A percentile compares a stretch with the other conserved stretches of the same genome.
Conservation (phyloP, 2,113 vertebrate species). For the Tenebrosternarchus preto region DNA sequence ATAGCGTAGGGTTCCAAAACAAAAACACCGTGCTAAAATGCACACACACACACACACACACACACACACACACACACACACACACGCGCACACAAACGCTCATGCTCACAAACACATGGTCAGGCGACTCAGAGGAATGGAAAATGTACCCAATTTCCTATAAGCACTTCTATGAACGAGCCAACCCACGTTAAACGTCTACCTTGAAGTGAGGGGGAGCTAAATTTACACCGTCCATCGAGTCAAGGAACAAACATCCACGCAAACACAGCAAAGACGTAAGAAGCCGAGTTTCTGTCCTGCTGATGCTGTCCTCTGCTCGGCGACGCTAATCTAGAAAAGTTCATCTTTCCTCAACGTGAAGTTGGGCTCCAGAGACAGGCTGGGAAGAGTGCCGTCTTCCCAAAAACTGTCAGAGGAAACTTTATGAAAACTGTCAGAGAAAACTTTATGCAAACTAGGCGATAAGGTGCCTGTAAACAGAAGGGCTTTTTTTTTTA, state of each 20-base stretch:
- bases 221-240: conserved; percentile 65
- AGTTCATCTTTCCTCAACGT: no score
- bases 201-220: conserved; percentile 62
- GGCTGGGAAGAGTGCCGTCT: not conserved
- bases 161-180: conserved; percentile 77
- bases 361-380: not conserved
- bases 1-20: conserved; percentile 68
- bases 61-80: conserved; percentile 51
- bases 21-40: conserved; percentile 64
- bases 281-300: not conserved
- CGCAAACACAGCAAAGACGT: conserved; percentile 23
- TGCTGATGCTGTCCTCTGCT: not conserved
- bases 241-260: conserved; percentile 31
- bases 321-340: no score
- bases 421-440: no score
- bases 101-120: conserved; percentile 60
- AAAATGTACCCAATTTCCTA: conserved; percentile 78
- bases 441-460: no score
- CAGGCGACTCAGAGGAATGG: conserved; percentile 71
- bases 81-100: conserved; percentile 55
- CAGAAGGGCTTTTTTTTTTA: no score
- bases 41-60: conserved; percentile 15
- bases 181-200: conserved; percentile 72
- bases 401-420: no score
- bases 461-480: no score